Conservation (phyloP, 2,888 invertebrate genomes). For the Caenorhabditis sp. region DNA sequence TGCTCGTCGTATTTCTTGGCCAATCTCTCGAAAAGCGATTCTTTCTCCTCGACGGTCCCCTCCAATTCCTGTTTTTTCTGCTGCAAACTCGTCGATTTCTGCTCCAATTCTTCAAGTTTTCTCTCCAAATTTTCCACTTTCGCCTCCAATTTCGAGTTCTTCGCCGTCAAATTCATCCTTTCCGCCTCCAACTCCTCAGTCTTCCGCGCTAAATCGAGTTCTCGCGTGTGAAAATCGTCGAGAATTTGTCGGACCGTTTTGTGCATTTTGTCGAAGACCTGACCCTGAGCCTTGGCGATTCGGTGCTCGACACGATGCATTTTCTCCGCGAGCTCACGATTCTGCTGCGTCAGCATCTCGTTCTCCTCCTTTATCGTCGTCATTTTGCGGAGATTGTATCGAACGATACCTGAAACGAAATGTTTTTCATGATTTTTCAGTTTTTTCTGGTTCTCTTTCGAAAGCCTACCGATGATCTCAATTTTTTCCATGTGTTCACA, state of each 20-base stretch:
- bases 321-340: constrained; percentile 27
- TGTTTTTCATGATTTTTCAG: constrained; percentile 1
- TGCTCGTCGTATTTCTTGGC: background rate
- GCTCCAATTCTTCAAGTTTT: background rate
- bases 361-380: constrained; percentile 32
- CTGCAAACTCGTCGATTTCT: background rate
- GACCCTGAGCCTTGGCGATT: constrained; percentile 29
- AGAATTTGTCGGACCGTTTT: constrained; percentile 16
- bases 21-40: background rate
- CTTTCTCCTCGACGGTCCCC: constrained; percentile 3
- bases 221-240: constrained; percentile 37
- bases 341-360: constrained; percentile 7
- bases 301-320: constrained; percentile 34
- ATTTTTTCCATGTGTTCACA: constrained; percentile 4
- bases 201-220: constrained; percentile 20
- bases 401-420: constrained; percentile 12
- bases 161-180: background rate
- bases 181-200: constrained; percentile 2
- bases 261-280: constrained; percentile 44
- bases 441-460: background rate
- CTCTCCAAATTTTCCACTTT: constrained; percentile 2
- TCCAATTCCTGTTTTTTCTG: background rate
- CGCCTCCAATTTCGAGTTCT: background rate
- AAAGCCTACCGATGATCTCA: constrained; percentile 21
- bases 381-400: constrained; percentile 36